Percentiles rank a stretch among this genome's conserved stretches.
Evolutionary conservation across 2,797 vertebrate genomes (phyloP).

Genomic region (Coccyzus lansbergi): DNA sequence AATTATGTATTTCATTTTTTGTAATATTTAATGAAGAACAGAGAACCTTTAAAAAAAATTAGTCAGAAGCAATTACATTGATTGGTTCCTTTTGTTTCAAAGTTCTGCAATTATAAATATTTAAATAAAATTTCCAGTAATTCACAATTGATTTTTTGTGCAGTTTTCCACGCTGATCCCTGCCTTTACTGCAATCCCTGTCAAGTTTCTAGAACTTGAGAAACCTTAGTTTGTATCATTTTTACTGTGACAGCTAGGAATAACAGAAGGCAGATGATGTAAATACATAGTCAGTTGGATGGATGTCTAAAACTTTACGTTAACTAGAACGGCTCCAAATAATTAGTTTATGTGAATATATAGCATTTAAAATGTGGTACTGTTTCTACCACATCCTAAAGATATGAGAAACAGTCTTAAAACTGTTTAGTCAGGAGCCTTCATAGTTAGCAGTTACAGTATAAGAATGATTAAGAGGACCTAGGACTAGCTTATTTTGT

Average conservation of each 20-base stretch:
- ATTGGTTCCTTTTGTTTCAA: not conserved
- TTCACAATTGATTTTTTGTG: not conserved
- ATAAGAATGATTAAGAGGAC: not conserved
- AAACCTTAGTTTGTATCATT: not conserved
- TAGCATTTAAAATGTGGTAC: rapidly evolving
- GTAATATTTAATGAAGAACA: not conserved
- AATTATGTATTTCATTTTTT: not conserved
- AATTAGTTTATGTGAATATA: not conserved
- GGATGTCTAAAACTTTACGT: not conserved
- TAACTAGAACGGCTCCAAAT: not conserved
- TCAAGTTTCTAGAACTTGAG: not conserved
- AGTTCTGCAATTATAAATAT: not conserved
- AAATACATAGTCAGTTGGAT: not conserved
- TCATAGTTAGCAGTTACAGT: not conserved
- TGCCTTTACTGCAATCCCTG: not conserved
- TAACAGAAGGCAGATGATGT: not conserved
- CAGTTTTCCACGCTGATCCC: not conserved
- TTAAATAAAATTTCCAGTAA: not conserved
- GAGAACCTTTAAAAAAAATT: not conserved
- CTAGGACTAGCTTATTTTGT: not conserved
- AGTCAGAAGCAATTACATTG: not conserved
- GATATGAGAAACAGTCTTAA: not conserved
- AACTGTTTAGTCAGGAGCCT: not conserved
- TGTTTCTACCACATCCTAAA: not conserved
- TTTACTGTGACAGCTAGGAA: not conserved